phyloP scores from a whole-genome alignment of 1,140 invertebrate genomes.

The Tetramorium simillimum region DNA sequence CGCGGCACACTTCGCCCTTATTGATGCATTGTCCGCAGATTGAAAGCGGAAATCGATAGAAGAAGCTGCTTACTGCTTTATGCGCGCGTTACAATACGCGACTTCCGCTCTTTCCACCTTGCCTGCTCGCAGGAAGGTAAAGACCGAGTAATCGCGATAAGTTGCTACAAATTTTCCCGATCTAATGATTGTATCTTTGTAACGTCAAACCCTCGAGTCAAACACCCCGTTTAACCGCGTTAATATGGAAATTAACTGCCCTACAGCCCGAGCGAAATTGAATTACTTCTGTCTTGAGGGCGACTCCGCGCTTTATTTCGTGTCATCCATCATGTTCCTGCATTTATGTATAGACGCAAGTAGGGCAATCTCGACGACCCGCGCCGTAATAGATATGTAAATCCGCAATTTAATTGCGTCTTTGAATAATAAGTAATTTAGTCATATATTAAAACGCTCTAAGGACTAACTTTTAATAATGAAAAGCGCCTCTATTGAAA shows the following conservation, averaged over 20 bases:
- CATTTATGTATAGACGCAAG: constrained; percentile 64
- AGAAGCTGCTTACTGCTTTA: constrained; percentile 56
- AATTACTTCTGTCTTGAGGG: constrained; percentile 51
- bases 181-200: background rate
- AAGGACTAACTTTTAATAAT: constrained; percentile 64
- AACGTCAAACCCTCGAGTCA: background rate
- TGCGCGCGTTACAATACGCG: constrained; percentile 23
- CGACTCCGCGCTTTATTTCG: constrained; percentile 58
- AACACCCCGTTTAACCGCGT: background rate
- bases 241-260: constrained; percentile 49
- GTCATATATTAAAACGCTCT: constrained; percentile 55
- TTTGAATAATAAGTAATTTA: constrained; percentile 71
- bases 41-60: constrained; percentile 51
- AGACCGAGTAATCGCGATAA: background rate
- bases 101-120: background rate
- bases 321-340: constrained; percentile 59
- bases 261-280: constrained; percentile 18
- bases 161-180: background rate
- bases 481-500: constrained; percentile 43
- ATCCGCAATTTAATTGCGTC: constrained; percentile 72
- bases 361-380: constrained; percentile 54
- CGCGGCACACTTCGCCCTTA: constrained; percentile 43
- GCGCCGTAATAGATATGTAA: constrained; percentile 69
- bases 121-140: background rate
- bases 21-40: constrained; percentile 53